Evolutionary conservation across 2,888 invertebrate genomes (phyloP), one percentile per base, ranked within the genome.

Genomic region (Lasioglossum morio): DNA sequence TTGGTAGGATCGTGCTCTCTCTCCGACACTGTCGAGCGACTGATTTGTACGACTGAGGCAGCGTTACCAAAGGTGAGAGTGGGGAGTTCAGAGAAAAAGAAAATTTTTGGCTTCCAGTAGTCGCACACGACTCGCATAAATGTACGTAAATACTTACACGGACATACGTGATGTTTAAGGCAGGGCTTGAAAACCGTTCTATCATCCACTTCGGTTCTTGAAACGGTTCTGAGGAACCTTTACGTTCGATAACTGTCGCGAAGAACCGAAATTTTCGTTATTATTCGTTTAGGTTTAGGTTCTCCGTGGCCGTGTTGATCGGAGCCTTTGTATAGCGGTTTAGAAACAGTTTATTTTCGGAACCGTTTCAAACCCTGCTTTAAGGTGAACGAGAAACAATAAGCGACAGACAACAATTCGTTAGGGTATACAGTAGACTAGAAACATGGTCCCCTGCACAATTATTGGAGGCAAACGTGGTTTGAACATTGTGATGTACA

Each of bases 401-500:
- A 75, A 81, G 63, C 30, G 40, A 34, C 34, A 27, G 19, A 46
- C n/a, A 73, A 74, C 34, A 75, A 82, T 77, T 78, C 40, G 72
- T 34, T 85, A 82, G 83, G 72, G 57, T 83, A 60, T 85, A 80
- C 46, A 30, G 43, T 86, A 85, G 77, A 46, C 69, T 81, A 84
- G 77, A 37, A 75, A 77, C 27, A 53, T 34, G 74, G 75, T 78
- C 76, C 48, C 72, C 72, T 83, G 79, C 85, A 85, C 79, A 82
- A 77, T 57, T 76, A 73, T 53, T 7, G 69, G 79, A 23, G 77
- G 57, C 23, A 34, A 63, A 72, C 34, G 53, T 63, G 70, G 60
- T 77, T 79, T 78, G 78, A 88, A 90, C 37, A 70, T 81, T 82
- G 90, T 90, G 90, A 90, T 88, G 75, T 87, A 82, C 72, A 88